These are phyloP conservation scores for Drosophila phalerata DNA, from an alignment of 2,888 invertebrate species.

Conservation along the genomic window DNA sequence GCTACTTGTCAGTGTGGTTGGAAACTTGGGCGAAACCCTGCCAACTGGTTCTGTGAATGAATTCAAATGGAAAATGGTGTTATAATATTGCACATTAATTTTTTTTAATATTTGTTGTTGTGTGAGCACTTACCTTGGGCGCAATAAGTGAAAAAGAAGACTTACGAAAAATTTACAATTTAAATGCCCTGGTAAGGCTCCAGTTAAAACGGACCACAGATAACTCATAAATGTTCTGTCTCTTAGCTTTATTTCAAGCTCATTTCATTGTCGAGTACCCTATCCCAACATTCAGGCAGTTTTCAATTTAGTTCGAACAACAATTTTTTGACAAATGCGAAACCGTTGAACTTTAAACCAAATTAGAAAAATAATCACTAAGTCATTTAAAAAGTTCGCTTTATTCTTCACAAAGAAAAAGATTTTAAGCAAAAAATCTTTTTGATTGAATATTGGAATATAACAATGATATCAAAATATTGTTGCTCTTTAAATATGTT, in stretches of 20 bases:
- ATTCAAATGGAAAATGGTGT: slow-evolving; percentile 47
- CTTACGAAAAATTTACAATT: slow-evolving; percentile 33
- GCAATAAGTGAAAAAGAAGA: slow-evolving; percentile 22
- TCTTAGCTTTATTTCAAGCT: slow-evolving; percentile 81
- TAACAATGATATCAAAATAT: slow-evolving; percentile 76
- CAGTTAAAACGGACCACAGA: slow-evolving; percentile 57
- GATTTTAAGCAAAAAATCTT: slow-evolving; percentile 85
- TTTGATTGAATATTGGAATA: slow-evolving; percentile 79
- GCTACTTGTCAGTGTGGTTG: slow-evolving; percentile 88
- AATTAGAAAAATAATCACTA: background rate
- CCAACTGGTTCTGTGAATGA: slow-evolving; percentile 89
- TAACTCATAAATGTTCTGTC: slow-evolving; percentile 31
- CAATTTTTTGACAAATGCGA: slow-evolving; percentile 76
- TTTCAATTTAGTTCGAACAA: slow-evolving; percentile 83
- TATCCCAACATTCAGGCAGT: slow-evolving; percentile 99
- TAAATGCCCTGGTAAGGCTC: slow-evolving; percentile 18
- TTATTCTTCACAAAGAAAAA: slow-evolving; percentile 82
- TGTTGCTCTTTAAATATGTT: slow-evolving; percentile 75
- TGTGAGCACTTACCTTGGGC: slow-evolving; percentile 79
- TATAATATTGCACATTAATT: slow-evolving; percentile 29
- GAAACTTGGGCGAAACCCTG: slow-evolving; percentile 90
- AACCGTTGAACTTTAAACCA: background rate
- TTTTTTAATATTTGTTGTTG: slow-evolving; percentile 38
- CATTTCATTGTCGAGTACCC: slow-evolving; percentile 89
- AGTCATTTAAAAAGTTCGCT: slow-evolving; percentile 7